Percentiles rank a stretch among this genome's conserved stretches.
Conservation (phyloP, 92 coral and sea anemone genomes). For the Desmophyllum pertusum region DNA sequence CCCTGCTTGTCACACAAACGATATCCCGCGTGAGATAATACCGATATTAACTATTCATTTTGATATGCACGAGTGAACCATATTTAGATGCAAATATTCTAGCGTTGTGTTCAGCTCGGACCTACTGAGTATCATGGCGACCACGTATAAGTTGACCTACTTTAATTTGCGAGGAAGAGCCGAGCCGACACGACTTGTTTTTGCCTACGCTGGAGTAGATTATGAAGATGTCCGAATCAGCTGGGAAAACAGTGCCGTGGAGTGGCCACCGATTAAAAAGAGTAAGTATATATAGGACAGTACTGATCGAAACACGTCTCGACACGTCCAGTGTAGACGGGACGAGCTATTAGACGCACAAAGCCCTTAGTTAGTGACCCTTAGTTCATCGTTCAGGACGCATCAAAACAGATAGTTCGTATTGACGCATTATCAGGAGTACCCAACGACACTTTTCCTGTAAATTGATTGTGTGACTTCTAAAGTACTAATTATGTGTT, state of each 20-base stretch:
- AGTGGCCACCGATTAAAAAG: conserved; percentile 19
- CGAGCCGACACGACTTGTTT: conserved; percentile 27
- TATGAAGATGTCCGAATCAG: conserved; percentile 36
- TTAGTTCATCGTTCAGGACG: no score
- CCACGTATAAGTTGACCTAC: conserved; percentile 33
- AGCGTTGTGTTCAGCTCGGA: background rate
- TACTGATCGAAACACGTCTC: background rate
- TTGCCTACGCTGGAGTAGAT: conserved; percentile 44
- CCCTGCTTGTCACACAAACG: no score
- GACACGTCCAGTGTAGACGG: no score
- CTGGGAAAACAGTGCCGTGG: conserved; percentile 11
- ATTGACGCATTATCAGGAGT: no score
- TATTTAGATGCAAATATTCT: background rate
- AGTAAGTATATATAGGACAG: conserved; percentile 19
- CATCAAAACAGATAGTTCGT: no score
- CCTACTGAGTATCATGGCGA: conserved; percentile 7
- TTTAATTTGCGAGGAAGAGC: conserved; percentile 31
- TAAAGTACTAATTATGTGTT: no score
- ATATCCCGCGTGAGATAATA: no score
- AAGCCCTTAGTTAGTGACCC: no score
- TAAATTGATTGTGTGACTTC: no score
- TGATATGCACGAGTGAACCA: background rate
- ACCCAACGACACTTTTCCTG: no score
- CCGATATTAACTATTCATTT: no score
- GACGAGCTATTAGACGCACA: no score